Base-by-base conservation (phyloP, 2,113 vertebrate genomes). In the Gorsachius goisagi region DNA sequence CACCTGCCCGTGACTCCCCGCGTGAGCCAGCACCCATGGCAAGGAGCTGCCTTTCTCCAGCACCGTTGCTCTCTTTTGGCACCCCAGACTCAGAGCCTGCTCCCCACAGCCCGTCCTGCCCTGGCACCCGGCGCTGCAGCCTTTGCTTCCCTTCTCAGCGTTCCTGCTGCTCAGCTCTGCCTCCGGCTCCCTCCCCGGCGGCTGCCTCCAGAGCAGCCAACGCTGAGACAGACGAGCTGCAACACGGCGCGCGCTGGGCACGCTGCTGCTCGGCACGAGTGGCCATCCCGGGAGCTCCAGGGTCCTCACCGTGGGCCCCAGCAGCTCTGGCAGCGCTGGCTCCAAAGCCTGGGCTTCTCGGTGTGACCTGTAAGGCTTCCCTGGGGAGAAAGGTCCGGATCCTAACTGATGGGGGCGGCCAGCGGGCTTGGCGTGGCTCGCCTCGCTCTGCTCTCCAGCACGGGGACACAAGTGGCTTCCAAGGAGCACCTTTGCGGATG, bases 171-270 rank as follows among this genome's bases (percentile, higher is more conserved):
- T 68, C 35, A 9, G 13, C 62, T 89, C 22, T 93, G 67, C 55
- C 79, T 85, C 44, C 47, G 53, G 45, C 26, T 37, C 5, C 28
- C 9, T 66, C 41, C 62, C 41, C 73, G 63, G 35, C 59, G 20
- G 22, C 55, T 58, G 80, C 41, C 26, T 56, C 41, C 63, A 18
- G 28, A 69, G 32, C 80, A 71, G 12, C 21, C 78, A 15, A 0
- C 0, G 2, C 73, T 81, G 62, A 50, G 67, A 35, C 3, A 69
- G 37, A 58, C 64, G 30, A 83, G 45, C 22, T 45, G 5, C 11
- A 30, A 12, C 6, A 4, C 2, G 37, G 24, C 28, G 37, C 1
- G 2, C 5, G 4, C 35, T 17, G 59, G 32, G 19, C 44, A 5
- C 0, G 4, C 49, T 47, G 77, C 44, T 72, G 71, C 55, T 76